phyloP scores from a whole-genome alignment of 2,113 vertebrate genomes.

The Nanger granti region DNA sequence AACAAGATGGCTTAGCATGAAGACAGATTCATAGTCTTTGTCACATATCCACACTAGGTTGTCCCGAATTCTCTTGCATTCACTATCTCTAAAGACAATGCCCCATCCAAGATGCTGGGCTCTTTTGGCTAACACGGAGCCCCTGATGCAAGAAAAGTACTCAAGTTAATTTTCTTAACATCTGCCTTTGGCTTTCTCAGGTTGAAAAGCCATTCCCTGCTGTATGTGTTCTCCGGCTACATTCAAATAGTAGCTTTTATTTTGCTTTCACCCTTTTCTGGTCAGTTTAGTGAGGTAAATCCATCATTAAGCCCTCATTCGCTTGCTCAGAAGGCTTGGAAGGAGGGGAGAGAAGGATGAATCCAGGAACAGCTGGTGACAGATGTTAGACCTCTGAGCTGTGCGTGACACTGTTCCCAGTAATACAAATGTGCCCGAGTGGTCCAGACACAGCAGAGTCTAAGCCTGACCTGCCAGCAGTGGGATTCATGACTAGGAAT shows the following conservation, averaged over 20 bases:
- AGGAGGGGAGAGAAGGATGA: background rate
- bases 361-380: background rate
- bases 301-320: slow-evolving; percentile 26
- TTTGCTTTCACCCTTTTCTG: slow-evolving; percentile 17
- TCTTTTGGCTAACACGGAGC: background rate
- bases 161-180: slow-evolving; percentile 13
- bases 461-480: background rate
- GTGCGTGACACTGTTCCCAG: background rate
- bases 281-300: slow-evolving; percentile 28
- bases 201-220: background rate
- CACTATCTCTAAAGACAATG: background rate
- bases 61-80: background rate
- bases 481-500: background rate
- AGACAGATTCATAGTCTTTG: background rate
- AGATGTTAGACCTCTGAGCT: background rate
- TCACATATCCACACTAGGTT: background rate
- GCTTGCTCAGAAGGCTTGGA: slow-evolving; percentile 18
- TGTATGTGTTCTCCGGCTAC: background rate
- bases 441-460: background rate
- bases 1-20: background rate
- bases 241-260: background rate
- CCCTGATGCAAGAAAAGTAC: background rate
- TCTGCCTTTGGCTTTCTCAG: background rate
- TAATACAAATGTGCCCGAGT: background rate
- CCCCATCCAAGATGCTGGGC: background rate